A percentile compares a stretch with the other conserved stretches of the same genome.
Evolutionary conservation across 2,797 vertebrate genomes (phyloP).

Genomic region (Anolis apletophallus): DNA sequence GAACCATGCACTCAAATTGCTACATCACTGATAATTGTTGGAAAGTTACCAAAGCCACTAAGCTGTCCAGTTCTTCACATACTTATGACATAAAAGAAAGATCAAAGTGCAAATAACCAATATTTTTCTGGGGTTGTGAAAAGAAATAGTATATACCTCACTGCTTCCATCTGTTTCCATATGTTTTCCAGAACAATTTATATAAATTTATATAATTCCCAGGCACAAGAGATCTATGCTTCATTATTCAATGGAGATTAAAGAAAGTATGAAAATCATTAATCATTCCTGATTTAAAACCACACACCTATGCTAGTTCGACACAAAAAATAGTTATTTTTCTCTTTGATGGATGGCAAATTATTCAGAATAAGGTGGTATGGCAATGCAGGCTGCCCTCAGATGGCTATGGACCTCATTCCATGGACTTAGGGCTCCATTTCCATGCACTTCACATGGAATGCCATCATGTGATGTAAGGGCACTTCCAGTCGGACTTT

Average conservation of each 20-base stretch:
- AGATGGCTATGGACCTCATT: not conserved
- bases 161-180: not conserved
- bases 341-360: not conserved
- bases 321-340: not conserved
- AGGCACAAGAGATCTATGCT: not conserved
- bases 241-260: conserved; percentile 17
- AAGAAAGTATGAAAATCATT: not conserved
- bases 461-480: no score
- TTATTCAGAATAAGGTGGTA: not conserved
- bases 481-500: no score
- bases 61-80: conserved; percentile 9
- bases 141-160: not conserved
- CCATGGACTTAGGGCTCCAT: no score
- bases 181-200: conserved; percentile 11
- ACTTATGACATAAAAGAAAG: not conserved
- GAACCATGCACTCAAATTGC: conserved; percentile 16
- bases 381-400: not conserved
- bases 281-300: not conserved
- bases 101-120: conserved; percentile 30
- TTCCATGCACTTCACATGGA: no score
- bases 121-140: conserved; percentile 6
- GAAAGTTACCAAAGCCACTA: conserved; percentile 17
- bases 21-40: not conserved
- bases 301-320: not conserved
- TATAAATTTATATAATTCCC: not conserved